phyloP scores from a whole-genome alignment of 1,140 invertebrate species.

The Zaprionus kolodkinae region DNA sequence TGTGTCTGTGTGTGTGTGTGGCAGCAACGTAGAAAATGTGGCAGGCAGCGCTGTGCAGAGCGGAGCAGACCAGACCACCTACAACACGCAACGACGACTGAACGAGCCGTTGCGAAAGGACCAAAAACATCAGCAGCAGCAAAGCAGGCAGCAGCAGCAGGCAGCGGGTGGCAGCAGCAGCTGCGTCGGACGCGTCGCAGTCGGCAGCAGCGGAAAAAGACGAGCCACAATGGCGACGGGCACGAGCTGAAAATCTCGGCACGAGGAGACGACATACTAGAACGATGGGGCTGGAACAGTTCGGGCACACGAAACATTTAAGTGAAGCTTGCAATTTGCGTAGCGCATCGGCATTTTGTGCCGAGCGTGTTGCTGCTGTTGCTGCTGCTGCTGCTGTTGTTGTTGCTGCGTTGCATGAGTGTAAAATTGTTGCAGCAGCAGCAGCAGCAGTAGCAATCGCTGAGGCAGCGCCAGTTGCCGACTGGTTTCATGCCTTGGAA shows the following conservation, averaged over 20 bases:
- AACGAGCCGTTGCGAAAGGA: slow-evolving; percentile 75
- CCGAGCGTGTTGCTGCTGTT: slow-evolving; percentile 40
- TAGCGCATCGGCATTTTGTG: slow-evolving; percentile 73
- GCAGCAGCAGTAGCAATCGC: slow-evolving; percentile 13
- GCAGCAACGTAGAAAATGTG: slow-evolving; percentile 22
- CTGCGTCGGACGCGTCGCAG: slow-evolving; percentile 43
- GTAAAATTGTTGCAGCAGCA: slow-evolving; percentile 51
- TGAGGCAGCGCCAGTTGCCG: slow-evolving; percentile 1
- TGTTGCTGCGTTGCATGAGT: slow-evolving; percentile 51
- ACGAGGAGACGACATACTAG: slow-evolving; percentile 28
- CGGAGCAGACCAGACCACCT: slow-evolving; percentile 75
- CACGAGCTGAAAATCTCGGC: slow-evolving; percentile 42
- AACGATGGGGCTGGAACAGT: background rate
- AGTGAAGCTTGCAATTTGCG: slow-evolving; percentile 70
- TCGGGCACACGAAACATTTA: slow-evolving; percentile 51
- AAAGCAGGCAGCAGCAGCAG: slow-evolving; percentile 24
- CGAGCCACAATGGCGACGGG: slow-evolving; percentile 32
- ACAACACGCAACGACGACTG: slow-evolving; percentile 82
- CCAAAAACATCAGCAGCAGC: slow-evolving; percentile 70
- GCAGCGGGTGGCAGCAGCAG: slow-evolving; percentile 3
- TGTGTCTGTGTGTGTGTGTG: background rate
- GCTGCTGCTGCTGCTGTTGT: slow-evolving; percentile 35
- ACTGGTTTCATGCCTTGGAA: background rate
- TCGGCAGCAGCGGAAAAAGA: slow-evolving; percentile 31
- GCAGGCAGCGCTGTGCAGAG: slow-evolving; percentile 37